phyloP scores from a whole-genome alignment of 2,797 vertebrate species.

The Hypotaenidia philippensis region DNA sequence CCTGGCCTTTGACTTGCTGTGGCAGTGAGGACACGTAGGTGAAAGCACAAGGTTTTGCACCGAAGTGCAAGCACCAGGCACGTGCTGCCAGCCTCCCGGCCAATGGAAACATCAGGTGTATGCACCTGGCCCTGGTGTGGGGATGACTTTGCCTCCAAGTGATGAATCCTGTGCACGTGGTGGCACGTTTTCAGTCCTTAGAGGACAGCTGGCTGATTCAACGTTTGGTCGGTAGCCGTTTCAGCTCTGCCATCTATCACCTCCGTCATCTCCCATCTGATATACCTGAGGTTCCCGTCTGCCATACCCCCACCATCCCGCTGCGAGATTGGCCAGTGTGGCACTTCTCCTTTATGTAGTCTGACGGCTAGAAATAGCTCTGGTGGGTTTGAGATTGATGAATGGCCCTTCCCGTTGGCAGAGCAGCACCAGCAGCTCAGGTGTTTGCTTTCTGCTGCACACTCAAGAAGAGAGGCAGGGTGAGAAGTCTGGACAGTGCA shows the following conservation, averaged over 20 bases:
- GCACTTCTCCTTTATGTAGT: slow-evolving; percentile 58
- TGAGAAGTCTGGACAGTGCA: not conserved
- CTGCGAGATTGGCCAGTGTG: not conserved
- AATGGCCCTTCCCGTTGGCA: not conserved
- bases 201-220: not conserved
- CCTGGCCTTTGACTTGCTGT: not conserved
- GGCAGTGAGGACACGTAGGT: accelerated
- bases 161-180: not conserved
- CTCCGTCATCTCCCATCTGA: not conserved
- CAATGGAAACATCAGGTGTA: not conserved
- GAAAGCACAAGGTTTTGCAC: not conserved
- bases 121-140: not conserved
- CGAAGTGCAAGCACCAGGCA: too few relatives aligned
- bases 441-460: not conserved
- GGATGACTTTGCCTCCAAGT: not conserved
- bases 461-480: not conserved
- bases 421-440: not conserved
- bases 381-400: not conserved
- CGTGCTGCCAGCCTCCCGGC: accelerated
- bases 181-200: accelerated
- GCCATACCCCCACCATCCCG: accelerated
- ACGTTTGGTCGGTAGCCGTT: not conserved
- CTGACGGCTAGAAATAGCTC: slow-evolving; percentile 43
- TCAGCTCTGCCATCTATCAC: not conserved
- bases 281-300: slow-evolving; percentile 39